These are phyloP conservation scores for Theristus sp. DNA, from an alignment of 2,888 invertebrate species.

Conservation along the genomic window DNA sequence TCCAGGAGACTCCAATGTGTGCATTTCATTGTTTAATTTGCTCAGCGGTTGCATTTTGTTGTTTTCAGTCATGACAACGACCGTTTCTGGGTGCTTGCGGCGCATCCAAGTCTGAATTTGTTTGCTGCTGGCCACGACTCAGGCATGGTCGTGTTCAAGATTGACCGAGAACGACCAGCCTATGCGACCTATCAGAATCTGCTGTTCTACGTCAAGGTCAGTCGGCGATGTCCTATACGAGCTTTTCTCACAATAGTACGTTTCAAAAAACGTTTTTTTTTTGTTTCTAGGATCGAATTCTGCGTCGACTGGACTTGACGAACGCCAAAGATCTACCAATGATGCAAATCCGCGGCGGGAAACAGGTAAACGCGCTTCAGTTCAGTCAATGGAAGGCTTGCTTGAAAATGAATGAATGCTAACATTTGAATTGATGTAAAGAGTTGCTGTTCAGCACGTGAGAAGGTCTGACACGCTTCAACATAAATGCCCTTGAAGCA, in stretches of 20 bases:
- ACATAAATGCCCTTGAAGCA: too few relatives aligned
- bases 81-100: conserved; percentile 85
- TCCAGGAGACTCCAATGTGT: too few relatives aligned
- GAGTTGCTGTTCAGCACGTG: too few relatives aligned
- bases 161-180: conserved; percentile 87
- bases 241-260: neutral
- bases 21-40: too few relatives aligned
- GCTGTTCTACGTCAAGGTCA: conserved; percentile 69
- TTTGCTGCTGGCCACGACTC: conserved; percentile 99
- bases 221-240: neutral
- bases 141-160: conserved; percentile 76
- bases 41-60: neutral
- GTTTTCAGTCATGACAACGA: conserved; percentile 60
- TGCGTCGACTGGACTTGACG: conserved; percentile 76
- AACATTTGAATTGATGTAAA: too few relatives aligned
- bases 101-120: conserved; percentile 80
- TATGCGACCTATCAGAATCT: conserved; percentile 79
- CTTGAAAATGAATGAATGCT: too few relatives aligned
- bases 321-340: conserved; percentile 77
- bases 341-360: conserved; percentile 67
- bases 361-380: conserved; percentile 35
- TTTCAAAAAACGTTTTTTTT: neutral
- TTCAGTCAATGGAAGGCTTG: too few relatives aligned
- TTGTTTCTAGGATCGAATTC: conserved; percentile 46
- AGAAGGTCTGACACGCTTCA: too few relatives aligned